Conservation (phyloP, 2,888 invertebrate genomes). For the Alloplasta piceator region DNA sequence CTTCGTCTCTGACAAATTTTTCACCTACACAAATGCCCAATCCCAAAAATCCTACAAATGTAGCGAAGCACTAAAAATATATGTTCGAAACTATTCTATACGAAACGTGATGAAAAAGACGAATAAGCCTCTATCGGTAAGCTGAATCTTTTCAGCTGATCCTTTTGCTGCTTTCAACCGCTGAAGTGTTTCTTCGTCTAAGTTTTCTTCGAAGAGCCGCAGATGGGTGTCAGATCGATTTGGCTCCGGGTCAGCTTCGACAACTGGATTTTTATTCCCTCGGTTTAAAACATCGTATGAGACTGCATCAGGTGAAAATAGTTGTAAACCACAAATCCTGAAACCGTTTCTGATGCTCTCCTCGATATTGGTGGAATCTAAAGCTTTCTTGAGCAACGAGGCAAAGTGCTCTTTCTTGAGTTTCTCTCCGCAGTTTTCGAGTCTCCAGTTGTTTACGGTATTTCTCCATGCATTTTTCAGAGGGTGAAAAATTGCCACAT, state of each 20-base stretch:
- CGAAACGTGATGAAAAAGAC: conserved; percentile 9
- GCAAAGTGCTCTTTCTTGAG: conserved; percentile 72
- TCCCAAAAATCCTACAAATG: conserved; percentile 17
- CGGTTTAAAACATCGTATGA: conserved; percentile 48
- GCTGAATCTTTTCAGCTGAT: conserved; percentile 9
- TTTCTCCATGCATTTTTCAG: conserved; percentile 74
- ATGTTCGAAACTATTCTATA: conserved; percentile 8
- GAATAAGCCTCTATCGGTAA: conserved; percentile 14
- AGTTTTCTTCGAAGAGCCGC: conserved; percentile 17
- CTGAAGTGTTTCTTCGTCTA: conserved; percentile 10
- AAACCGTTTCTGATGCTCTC: conserved; percentile 71
- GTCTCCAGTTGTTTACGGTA: conserved; percentile 70
- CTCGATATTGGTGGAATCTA: conserved; percentile 64
- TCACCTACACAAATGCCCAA: conserved; percentile 15
- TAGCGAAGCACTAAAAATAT: conserved; percentile 15
- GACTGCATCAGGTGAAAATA: conserved; percentile 62
- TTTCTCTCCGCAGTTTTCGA: conserved; percentile 67
- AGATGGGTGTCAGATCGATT: conserved; percentile 11
- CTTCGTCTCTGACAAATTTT: conserved; percentile 18
- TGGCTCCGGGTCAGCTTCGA: conserved; percentile 14
- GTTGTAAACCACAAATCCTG: conserved; percentile 70
- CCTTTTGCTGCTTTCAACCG: conserved; percentile 9
- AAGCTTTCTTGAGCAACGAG: conserved; percentile 67
- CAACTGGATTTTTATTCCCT: conserved; percentile 9
- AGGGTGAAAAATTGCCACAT: conserved; percentile 76